Percentiles rank a stretch among this genome's conserved stretches.
Evolutionary conservation across 2,113 vertebrate species (phyloP).

Genomic region (Gymnobelideus leadbeateri): DNA sequence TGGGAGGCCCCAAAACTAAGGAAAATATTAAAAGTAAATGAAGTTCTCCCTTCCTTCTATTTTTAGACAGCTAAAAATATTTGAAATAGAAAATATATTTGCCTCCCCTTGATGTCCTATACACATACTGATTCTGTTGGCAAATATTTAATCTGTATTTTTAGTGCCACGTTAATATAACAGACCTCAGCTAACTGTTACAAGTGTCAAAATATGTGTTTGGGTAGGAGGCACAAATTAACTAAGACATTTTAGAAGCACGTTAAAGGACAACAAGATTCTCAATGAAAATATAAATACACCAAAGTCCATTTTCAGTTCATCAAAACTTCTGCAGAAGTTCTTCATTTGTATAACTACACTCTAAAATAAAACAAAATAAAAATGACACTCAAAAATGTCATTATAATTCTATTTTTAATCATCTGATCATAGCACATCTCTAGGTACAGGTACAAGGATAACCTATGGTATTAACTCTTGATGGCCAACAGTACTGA

Average conservation of each 20-base stretch:
- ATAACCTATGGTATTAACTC: slow-evolving; percentile 56
- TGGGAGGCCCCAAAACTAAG: neutral
- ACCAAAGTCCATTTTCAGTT: slow-evolving; percentile 66
- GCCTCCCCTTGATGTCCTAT: slow-evolving; percentile 1
- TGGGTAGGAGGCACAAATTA: slow-evolving; percentile 53
- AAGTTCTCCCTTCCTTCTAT: neutral
- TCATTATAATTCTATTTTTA: slow-evolving; percentile 67
- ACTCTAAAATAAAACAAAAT: neutral
- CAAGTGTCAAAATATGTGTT: slow-evolving; percentile 43
- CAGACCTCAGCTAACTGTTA: slow-evolving; percentile 15
- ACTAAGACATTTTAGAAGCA: slow-evolving; percentile 40
- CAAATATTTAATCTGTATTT: slow-evolving; percentile 28
- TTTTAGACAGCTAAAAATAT: slow-evolving; percentile 38
- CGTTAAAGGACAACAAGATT: slow-evolving; percentile 41
- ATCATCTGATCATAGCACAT: slow-evolving; percentile 64
- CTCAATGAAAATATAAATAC: slow-evolving; percentile 50
- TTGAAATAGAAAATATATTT: slow-evolving; percentile 28
- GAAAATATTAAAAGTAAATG: neutral
- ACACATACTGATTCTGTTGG: neutral
- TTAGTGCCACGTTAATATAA: slow-evolving; percentile 19
- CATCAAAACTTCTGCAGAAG: slow-evolving; percentile 81
- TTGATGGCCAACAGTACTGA: neutral
- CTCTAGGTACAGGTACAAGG: slow-evolving; percentile 40
- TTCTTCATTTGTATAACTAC: slow-evolving; percentile 76
- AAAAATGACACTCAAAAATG: slow-evolving; percentile 73